Conservation (phyloP, 1,140 invertebrate genomes). For the Calliopsis andreniformis region DNA sequence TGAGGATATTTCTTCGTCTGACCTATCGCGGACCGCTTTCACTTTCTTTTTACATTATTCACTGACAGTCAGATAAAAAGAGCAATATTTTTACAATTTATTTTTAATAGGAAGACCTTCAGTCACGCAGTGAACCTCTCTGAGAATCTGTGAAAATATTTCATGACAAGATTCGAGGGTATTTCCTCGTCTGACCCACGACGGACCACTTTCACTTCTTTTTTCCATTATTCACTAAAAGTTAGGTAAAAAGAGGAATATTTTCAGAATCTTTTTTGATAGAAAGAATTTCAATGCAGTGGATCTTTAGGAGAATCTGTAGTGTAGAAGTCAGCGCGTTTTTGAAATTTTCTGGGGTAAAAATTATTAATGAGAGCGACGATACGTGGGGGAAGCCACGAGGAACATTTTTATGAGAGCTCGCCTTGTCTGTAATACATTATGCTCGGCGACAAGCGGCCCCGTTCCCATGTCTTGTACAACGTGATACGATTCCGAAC, state of each 20-base stretch:
- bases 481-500: conserved; percentile 41
- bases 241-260: too few relatives aligned
- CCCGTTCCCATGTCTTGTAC: conserved; percentile 19
- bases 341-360: conserved; percentile 40
- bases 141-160: conserved; percentile 27
- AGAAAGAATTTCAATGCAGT: not conserved
- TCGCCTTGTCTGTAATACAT: conserved; percentile 41
- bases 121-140: too few relatives aligned
- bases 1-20: too few relatives aligned
- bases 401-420: conserved; percentile 60
- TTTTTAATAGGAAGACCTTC: too few relatives aligned
- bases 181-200: too few relatives aligned
- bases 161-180: not conserved
- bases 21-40: too few relatives aligned
- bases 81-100: too few relatives aligned
- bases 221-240: too few relatives aligned
- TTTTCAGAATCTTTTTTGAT: too few relatives aligned
- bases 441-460: conserved; percentile 1
- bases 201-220: too few relatives aligned
- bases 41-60: too few relatives aligned
- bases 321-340: conserved; percentile 27
- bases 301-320: conserved; percentile 17
- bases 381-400: conserved; percentile 1
- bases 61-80: too few relatives aligned
- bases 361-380: conserved; percentile 47